Evolutionary conservation across 1,140 invertebrate species (phyloP).

Genomic region (Vollenhovia emeryi): DNA sequence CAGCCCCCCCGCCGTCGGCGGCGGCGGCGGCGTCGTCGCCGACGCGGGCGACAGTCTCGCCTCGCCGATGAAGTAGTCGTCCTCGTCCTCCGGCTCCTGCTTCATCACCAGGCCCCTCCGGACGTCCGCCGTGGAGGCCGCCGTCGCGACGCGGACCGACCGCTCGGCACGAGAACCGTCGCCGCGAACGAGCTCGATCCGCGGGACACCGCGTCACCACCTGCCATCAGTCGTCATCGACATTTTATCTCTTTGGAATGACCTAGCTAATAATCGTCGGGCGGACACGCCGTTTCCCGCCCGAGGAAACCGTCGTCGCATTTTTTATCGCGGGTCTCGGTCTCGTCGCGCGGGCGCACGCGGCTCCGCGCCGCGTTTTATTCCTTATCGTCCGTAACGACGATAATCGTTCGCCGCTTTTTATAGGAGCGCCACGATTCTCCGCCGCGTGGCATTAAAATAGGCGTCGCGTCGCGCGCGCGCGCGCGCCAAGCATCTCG

Average conservation of each 20-base stretch:
- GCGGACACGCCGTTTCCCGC: not conserved
- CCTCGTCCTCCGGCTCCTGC: slow-evolving; percentile 82
- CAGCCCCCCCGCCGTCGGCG: slow-evolving; percentile 59
- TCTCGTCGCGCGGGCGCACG: not conserved
- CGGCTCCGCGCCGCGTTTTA: too few species aligned
- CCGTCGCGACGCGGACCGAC: slow-evolving; percentile 23
- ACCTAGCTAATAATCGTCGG: not conserved
- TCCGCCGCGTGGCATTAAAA: not conserved
- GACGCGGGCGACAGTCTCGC: slow-evolving; percentile 55
- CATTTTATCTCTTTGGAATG: not conserved
- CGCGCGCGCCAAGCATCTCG: not conserved
- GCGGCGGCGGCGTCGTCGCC: slow-evolving; percentile 10
- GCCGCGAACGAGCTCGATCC: not conserved
- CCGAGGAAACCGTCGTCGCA: not conserved
- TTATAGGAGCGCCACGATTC: not conserved
- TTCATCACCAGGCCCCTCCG: slow-evolving; percentile 75
- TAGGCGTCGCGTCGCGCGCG: too few species aligned
- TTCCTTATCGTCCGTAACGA: slow-evolving; percentile 57
- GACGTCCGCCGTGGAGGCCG: slow-evolving; percentile 46
- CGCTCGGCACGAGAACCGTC: not conserved
- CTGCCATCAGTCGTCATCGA: not conserved
- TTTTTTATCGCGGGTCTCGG: not conserved
- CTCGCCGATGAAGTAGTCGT: slow-evolving; percentile 78
- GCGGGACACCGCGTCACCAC: too few species aligned
- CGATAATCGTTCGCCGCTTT: slow-evolving; percentile 30